phyloP scores from a whole-genome alignment of 2,797 vertebrate genomes.

The Rhabdomys pumilio region DNA sequence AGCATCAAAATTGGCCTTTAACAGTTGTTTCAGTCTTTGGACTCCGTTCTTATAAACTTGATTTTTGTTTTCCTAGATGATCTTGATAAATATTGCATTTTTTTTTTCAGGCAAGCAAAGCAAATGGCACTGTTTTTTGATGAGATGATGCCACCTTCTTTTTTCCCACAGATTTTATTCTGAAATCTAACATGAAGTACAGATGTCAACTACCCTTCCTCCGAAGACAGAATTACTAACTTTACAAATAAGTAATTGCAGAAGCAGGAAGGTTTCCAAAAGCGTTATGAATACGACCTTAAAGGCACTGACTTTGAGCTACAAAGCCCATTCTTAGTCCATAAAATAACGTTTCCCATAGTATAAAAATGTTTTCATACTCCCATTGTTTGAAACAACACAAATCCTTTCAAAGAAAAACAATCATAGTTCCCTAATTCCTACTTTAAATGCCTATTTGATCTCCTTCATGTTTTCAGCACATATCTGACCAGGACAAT shows the following conservation, averaged over 20 bases:
- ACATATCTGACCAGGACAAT: conserved; percentile 19
- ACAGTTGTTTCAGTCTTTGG: neutral
- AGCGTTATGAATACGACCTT: conserved; percentile 38
- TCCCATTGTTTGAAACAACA: conserved; percentile 51
- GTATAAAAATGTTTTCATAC: conserved; percentile 43
- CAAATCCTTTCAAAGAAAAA: conserved; percentile 51
- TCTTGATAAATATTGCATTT: neutral
- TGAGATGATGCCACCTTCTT: conserved; percentile 57
- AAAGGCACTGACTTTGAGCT: neutral
- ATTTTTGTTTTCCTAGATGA: neutral
- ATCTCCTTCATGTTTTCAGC: conserved; percentile 40
- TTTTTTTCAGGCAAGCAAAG: conserved; percentile 75
- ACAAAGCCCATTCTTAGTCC: conserved; percentile 51
- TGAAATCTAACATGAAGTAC: conserved; percentile 55
- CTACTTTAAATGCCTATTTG: neutral
- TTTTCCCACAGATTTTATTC: conserved; percentile 60
- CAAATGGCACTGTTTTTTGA: conserved; percentile 61
- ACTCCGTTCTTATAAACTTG: conserved; percentile 63
- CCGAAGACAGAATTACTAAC: conserved; percentile 61
- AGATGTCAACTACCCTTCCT: conserved; percentile 45
- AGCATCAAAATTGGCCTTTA: conserved; percentile 30
- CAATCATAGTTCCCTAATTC: neutral
- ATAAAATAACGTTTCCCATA: conserved; percentile 3
- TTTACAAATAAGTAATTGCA: conserved; percentile 75
- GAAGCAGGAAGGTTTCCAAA: conserved; percentile 59